phyloP scores from a whole-genome alignment of 2,888 invertebrate species.

The Tupiocoris notatus region DNA sequence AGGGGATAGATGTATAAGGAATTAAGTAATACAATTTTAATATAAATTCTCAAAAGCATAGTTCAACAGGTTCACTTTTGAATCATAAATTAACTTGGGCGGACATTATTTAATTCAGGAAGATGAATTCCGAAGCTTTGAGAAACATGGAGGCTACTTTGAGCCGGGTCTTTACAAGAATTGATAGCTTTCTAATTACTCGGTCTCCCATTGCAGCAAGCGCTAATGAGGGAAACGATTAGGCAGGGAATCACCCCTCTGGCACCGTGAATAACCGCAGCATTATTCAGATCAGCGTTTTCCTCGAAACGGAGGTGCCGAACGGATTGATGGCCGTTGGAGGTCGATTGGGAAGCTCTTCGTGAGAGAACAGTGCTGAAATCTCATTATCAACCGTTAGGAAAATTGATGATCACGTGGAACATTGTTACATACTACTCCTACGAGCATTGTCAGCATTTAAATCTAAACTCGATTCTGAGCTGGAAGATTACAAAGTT shows the following conservation, averaged over 20 bases:
- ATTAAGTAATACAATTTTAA: no score
- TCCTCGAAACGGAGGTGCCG: not conserved
- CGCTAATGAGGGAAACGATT: not conserved
- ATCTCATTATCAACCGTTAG: not conserved
- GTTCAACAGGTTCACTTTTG: no score
- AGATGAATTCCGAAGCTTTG: no score
- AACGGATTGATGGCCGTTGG: not conserved
- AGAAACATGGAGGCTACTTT: not conserved
- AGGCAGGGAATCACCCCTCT: not conserved
- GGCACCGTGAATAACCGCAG: not conserved
- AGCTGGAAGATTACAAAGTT: no score
- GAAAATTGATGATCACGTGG: not conserved
- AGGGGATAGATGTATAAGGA: no score
- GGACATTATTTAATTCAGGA: no score
- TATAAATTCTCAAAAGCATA: no score
- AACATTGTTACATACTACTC: not conserved
- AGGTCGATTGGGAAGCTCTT: not conserved
- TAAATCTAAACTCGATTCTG: no score
- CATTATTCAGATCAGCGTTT: not conserved
- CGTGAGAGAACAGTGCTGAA: not conserved
- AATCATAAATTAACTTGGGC: no score
- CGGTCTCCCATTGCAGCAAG: not conserved
- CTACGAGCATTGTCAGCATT: not conserved
- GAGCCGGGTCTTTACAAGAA: not conserved
- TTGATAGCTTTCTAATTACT: not conserved